phyloP scores from a whole-genome alignment of 2,888 invertebrate genomes.

The Tillus elongatus region DNA sequence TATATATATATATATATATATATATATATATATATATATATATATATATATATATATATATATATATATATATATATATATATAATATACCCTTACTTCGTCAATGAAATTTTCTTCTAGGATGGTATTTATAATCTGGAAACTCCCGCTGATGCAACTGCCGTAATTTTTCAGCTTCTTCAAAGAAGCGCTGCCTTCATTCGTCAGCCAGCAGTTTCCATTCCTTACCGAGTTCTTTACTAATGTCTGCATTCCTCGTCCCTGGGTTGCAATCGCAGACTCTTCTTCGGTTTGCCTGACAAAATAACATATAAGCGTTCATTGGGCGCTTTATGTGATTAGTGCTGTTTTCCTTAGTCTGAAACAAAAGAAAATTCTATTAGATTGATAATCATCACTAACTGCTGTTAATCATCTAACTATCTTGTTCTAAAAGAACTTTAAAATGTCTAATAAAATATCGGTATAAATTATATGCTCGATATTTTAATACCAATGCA shows the following conservation, averaged over 20 bases:
- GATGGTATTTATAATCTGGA: slow-evolving; percentile 94
- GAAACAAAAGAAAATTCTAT: slow-evolving; percentile 42
- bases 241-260: slow-evolving; percentile 98
- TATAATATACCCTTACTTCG: no score
- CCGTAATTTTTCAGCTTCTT: slow-evolving; percentile 85
- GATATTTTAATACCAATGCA: no score
- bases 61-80: no score
- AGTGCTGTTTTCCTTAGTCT: slow-evolving; percentile 95
- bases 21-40: no score
- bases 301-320: slow-evolving; percentile 99
- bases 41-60: no score
- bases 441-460: no score
- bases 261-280: slow-evolving; percentile 94
- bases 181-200: slow-evolving; percentile 78
- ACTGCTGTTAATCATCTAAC: no score
- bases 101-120: slow-evolving; percentile 90
- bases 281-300: slow-evolving; percentile 92
- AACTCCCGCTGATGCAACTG: slow-evolving; percentile 90
- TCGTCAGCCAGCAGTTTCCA: slow-evolving; percentile 82
- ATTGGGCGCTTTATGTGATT: slow-evolving; percentile 98
- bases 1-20: no score
- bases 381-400: no score
- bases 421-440: no score
- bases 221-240: slow-evolving; percentile 78
- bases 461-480: no score